Conservation (phyloP, 1,140 invertebrate genomes). For the Eupeodes corollae region DNA sequence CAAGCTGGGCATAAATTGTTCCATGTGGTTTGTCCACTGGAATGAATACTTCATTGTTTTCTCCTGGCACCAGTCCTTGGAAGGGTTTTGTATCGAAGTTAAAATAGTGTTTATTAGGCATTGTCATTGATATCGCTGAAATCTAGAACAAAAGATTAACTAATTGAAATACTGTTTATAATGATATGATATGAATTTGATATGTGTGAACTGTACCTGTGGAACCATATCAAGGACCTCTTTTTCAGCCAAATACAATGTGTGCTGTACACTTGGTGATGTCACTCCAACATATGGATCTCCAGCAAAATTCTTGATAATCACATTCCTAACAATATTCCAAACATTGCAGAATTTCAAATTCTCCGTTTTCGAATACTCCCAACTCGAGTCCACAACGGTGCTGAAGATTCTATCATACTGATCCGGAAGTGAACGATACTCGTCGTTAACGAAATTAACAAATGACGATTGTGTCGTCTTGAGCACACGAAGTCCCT, state of each 20-base stretch:
- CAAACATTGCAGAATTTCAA: slow-evolving; percentile 55
- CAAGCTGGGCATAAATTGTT: slow-evolving; percentile 57
- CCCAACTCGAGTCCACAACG: slow-evolving; percentile 57
- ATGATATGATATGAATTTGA: not conserved
- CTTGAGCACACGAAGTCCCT: slow-evolving; percentile 56
- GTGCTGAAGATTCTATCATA: slow-evolving; percentile 65
- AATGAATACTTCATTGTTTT: slow-evolving; percentile 57
- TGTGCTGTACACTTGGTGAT: slow-evolving; percentile 66
- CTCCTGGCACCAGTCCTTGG: slow-evolving; percentile 45
- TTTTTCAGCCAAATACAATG: slow-evolving; percentile 56
- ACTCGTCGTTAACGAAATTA: slow-evolving; percentile 65
- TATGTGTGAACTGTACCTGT: slow-evolving; percentile 37
- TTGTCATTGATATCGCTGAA: slow-evolving; percentile 54
- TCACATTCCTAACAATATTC: slow-evolving; percentile 53
- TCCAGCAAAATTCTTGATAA: slow-evolving; percentile 62
- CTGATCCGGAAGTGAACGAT: slow-evolving; percentile 55
- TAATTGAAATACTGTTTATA: too few species aligned
- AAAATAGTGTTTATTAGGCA: slow-evolving; percentile 72
- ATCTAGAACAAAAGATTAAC: slow-evolving; percentile 38
- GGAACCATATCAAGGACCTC: slow-evolving; percentile 50
- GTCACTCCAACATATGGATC: slow-evolving; percentile 51
- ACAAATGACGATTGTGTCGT: slow-evolving; percentile 67
- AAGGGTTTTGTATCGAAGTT: slow-evolving; percentile 61
- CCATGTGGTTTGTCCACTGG: slow-evolving; percentile 64
- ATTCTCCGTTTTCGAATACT: slow-evolving; percentile 48